Evolutionary conservation across 2,797 vertebrate genomes (phyloP), one percentile per base, ranked within the genome.

Genomic region (Karalla daura): DNA sequence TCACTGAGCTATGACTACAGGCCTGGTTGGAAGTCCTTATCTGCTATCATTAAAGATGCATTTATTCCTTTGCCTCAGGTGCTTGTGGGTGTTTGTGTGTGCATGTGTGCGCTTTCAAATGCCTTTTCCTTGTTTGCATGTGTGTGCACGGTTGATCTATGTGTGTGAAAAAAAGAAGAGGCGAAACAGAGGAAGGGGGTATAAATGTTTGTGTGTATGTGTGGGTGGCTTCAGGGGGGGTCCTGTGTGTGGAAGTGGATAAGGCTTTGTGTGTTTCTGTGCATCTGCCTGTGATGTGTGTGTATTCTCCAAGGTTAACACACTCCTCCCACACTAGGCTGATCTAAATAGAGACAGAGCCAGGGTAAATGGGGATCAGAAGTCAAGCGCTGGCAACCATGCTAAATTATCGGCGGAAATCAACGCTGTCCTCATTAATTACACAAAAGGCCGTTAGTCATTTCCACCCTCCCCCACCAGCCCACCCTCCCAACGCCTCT

Each of bases 351-450:
- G 84, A 92, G 86, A 93, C 85, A 90, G 88, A 89, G 86, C 58
- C 74, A 72, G 90, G 88, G 89, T 91, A 94, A 93, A 93, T 89
- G 88, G 91, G 90, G 92, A 93, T 91, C 93, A 93, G 85, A 90
- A 94, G 92, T 93, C 90, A 93, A 93, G 84, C 68, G 81, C 91
- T 91, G 76, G 87, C 78, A 88, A 93, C 90, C 88, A 86, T 88
- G 90, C 89, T 91, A 93, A 94, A 94, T 94, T 92, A 94, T 93
- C 89, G 84, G 78, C 67, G 83, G 91, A 93, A 93, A 94, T 93
- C 93, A 93, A 92, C 89, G 83, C 85, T 86, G 91, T 93, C 86
- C 92, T 92, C 91, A 91, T 94, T 94, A 94, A 94, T 94, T 93
- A 93, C 90, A 93, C 91, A 92, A 93, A 91, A 89, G 89, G 88